Conservation (phyloP, 2,888 invertebrate genomes). For the Stenurella melanura region DNA sequence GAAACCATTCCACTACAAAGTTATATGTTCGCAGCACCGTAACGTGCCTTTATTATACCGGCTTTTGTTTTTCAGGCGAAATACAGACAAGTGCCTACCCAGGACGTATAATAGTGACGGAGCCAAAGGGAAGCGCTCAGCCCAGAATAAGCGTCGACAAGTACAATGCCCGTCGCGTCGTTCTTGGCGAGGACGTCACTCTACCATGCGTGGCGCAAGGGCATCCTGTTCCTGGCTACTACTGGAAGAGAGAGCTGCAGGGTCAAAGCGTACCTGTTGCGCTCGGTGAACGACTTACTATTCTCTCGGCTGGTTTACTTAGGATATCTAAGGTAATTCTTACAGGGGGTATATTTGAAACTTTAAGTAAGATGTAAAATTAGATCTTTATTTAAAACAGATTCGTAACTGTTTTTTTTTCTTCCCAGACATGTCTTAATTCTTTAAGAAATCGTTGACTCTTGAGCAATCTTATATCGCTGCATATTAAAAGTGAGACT, state of each 20-base stretch:
- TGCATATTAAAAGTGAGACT: no score
- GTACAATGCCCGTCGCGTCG: slow-evolving; percentile 80
- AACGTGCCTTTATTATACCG: background rate
- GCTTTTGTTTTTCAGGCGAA: slow-evolving; percentile 73
- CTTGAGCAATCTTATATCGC: no score
- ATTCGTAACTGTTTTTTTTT: no score
- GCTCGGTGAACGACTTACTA: slow-evolving; percentile 78
- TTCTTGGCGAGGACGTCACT: slow-evolving; percentile 83
- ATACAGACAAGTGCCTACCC: slow-evolving; percentile 77
- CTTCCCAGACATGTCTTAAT: no score
- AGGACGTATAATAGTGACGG: slow-evolving; percentile 82
- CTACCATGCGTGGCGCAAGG: slow-evolving; percentile 88
- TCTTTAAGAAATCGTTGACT: no score
- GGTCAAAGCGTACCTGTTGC: slow-evolving; percentile 81
- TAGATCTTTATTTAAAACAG: no score
- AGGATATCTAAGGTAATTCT: slow-evolving; percentile 78
- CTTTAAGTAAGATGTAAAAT: no score
- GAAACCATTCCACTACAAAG: background rate
- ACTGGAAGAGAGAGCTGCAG: slow-evolving; percentile 86
- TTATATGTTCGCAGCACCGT: background rate
- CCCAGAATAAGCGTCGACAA: slow-evolving; percentile 84
- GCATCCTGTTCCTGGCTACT: slow-evolving; percentile 86
- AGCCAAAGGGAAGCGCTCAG: slow-evolving; percentile 85
- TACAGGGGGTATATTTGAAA: no score
- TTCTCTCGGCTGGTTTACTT: slow-evolving; percentile 80